These are phyloP conservation scores for Metridium senile DNA, from an alignment of 92 coral and sea anemone species.

Conservation along the genomic window DNA sequence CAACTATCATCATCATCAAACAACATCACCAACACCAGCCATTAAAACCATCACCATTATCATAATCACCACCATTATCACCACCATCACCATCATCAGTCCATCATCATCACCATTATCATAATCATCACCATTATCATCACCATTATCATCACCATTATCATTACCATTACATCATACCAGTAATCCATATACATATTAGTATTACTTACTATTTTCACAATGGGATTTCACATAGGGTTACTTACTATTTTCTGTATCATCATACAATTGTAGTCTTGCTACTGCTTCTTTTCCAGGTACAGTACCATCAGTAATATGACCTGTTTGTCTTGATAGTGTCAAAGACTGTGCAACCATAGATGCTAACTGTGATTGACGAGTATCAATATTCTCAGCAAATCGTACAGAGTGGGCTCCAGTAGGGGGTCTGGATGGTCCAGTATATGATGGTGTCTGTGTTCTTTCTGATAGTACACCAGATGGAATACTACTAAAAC, in stretches of 20 bases:
- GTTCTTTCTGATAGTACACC: constrained; percentile 52
- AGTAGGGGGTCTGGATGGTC: constrained; percentile 53
- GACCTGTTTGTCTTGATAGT: constrained; percentile 40
- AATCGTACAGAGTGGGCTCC: constrained; percentile 77
- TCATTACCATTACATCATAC: not conserved
- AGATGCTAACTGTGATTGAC: constrained; percentile 58
- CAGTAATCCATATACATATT: not conserved
- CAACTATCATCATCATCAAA: too few relatives aligned
- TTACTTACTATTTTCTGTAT: constrained; percentile 86
- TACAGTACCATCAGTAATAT: constrained; percentile 22
- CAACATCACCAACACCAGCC: too few relatives aligned
- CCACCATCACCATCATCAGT: too few relatives aligned
- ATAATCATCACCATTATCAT: too few relatives aligned
- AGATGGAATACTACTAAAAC: constrained; percentile 77
- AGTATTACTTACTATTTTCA: not conserved
- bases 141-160: too few relatives aligned
- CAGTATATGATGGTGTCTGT: constrained; percentile 60
- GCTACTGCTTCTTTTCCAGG: constrained; percentile 54
- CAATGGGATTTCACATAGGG: too few relatives aligned
- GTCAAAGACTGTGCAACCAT: constrained; percentile 82
- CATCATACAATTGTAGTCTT: constrained; percentile 53
- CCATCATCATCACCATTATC: too few relatives aligned
- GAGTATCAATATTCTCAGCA: constrained; percentile 65
- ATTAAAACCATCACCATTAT: too few relatives aligned
- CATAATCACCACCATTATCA: too few relatives aligned